Base-by-base conservation (phyloP, 1,140 invertebrate genomes). In the Solenopsis fugax region DNA sequence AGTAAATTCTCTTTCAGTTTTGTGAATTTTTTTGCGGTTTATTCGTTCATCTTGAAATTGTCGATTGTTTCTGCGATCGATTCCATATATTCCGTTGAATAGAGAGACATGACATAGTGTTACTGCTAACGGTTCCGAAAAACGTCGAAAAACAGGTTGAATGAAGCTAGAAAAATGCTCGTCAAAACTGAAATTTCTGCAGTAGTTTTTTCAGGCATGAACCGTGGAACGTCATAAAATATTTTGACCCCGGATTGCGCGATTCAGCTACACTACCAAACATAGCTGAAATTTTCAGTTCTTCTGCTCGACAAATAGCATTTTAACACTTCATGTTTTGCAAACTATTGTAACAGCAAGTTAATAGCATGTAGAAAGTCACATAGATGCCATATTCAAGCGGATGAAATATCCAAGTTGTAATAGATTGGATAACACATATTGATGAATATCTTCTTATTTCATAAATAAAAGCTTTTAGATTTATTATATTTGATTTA, bases 191-290 rank as follows among this genome's bases (percentile, higher is more conserved):
- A 73, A 84, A 75, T 62, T 84, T 82, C 54, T 48, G 24, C 62
- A 75, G 24, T 54, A 77, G 37, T 56, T 82, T 84, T 84, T 84
- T 84, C 69, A 21, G 18, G 18, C 41, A 54, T 75, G 54, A 84
- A 84, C 21, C n/a, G 64, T 81, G 21, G 37, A 21, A 75, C 16
- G 69, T 84, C 80, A 81, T 81, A 58, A 84, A 84, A 84, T 84
- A 84, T 84, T 73, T 84, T 54, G 69, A 84, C 0, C 34, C 6
- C 18, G 54, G 67, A 75, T 84, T 84, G 80, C 45, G 12, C 41
- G 29, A 75, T 84, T 84, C 80, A 62, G 29, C 80, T 21, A 34
- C 34, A 75, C 65, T 82, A 10, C 24, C 77, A 62, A 75, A 60
- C n/a, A 60, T 29, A 48, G 24, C 29, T 50, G 41, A 84, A 84